Evolutionary conservation across 1,140 invertebrate species (phyloP), one percentile per base, ranked within the genome.

Genomic region (Drosophila prosaltans): DNA sequence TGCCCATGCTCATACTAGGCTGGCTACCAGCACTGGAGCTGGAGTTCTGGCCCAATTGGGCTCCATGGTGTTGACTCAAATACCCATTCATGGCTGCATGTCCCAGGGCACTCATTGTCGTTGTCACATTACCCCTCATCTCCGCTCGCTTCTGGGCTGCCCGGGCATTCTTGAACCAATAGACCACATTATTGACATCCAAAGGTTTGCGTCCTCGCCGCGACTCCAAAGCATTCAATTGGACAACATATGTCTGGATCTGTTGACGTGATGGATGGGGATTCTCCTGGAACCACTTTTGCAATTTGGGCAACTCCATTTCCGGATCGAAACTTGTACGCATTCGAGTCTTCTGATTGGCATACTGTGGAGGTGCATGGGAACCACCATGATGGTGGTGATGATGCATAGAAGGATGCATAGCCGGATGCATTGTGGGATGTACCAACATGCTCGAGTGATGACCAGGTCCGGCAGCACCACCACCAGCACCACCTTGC

Each of bases 81-180:
- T 91, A 92, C 0, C 91, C 91, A 54, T 92, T 92, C 74, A 91
- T 88, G 69, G 88, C 82, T 0, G 78, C 88, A 51, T 91, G 90
- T 0, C 90, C 90, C 43, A 91, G 24, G 0, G 86, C 82, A n/a
- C 79, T 90, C 75, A 89, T 90, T 2, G 88, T 51, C 24, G 45
- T 26, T 21, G 45, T 10, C 21, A 51, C 90, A 6, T 62, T 90
- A 24, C 86, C 85, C 4, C 96, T 93, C 64, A 95, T 94, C 92
- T 97, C 96, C 0, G 96, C 96, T 45, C 98, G 93, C 90, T 99
- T 98, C 92, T 98, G 97, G 1, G 98, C 98, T 8, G 98, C 98
- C 63, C 98, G 94, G 0, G 98, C 98, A 92, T 99, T 99, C 93
- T 99, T 99, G 92, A 99, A 99, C 98, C 98, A 99, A 92, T 99